Conservation (phyloP, 2,888 invertebrate genomes). For the Rotaria socialis region DNA sequence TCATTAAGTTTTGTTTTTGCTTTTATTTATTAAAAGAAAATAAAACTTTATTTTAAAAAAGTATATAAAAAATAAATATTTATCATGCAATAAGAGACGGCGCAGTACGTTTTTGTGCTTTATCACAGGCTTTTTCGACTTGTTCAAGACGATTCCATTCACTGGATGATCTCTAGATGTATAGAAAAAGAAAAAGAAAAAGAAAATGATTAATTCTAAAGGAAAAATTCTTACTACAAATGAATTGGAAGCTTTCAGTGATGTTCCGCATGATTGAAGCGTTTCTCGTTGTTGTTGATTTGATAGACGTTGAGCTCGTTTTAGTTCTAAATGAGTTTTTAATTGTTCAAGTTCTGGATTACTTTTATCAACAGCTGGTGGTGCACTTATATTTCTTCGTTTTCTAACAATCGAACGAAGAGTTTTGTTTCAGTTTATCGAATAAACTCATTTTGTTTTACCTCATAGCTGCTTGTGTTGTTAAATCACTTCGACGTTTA, state of each 20-base stretch:
- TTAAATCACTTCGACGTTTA: conserved; percentile 37
- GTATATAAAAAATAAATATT: neutral
- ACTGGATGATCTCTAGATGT: neutral
- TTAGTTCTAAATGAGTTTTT: conserved; percentile 2
- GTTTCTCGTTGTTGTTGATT: neutral
- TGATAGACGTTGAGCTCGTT: neutral
- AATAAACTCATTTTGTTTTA: neutral
- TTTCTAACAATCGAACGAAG: neutral
- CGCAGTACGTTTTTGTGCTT: neutral
- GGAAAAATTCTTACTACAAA: neutral
- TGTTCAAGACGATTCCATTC: neutral
- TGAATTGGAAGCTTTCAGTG: neutral
- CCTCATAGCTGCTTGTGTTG: neutral
- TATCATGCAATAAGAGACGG: neutral
- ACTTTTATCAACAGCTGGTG: neutral
- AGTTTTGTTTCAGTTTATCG: neutral
- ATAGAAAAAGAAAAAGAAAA: neutral
- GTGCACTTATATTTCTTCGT: neutral
- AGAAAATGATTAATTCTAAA: neutral
- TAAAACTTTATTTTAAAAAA: neutral
- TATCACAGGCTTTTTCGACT: neutral
- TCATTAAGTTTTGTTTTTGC: neutral
- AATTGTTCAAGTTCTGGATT: conserved; percentile 24
- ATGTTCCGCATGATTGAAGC: neutral
- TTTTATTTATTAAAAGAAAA: neutral